Conservation (phyloP, 2,113 vertebrate species). For the Numida meleagris region DNA sequence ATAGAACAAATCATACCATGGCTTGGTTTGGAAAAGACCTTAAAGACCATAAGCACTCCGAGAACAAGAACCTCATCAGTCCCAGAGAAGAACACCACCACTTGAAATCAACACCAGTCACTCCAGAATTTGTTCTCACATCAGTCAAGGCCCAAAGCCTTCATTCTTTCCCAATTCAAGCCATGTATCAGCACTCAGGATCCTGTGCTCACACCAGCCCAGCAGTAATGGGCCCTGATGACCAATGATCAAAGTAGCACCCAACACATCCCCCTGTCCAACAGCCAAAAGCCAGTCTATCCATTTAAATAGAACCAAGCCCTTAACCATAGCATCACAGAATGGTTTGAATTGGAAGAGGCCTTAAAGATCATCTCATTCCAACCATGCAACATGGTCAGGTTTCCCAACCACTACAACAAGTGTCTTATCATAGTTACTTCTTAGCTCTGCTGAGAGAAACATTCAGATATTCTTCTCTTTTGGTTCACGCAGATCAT, state of each 20-base stretch:
- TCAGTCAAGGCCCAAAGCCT: too few species aligned
- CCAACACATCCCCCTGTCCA: not conserved
- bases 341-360: not conserved
- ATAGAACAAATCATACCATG: not conserved
- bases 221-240: not conserved
- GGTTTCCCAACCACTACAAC: not conserved
- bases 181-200: not conserved
- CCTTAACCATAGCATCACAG: not conserved
- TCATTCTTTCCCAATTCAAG: not conserved
- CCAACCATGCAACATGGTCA: not conserved
- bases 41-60: not conserved
- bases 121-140: not conserved
- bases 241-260: not conserved
- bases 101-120: not conserved
- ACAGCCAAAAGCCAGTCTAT: not conserved
- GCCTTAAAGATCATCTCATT: not conserved
- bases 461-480: not conserved
- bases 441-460: not conserved
- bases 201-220: not conserved
- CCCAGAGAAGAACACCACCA: not conserved
- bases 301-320: not conserved
- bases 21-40: not conserved
- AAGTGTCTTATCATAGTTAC: not conserved
- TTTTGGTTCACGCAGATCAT: constrained; percentile 33
- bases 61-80: accelerated